Base-by-base conservation (phyloP, 2,797 vertebrate genomes). In the Gymnothorax reevesii region DNA sequence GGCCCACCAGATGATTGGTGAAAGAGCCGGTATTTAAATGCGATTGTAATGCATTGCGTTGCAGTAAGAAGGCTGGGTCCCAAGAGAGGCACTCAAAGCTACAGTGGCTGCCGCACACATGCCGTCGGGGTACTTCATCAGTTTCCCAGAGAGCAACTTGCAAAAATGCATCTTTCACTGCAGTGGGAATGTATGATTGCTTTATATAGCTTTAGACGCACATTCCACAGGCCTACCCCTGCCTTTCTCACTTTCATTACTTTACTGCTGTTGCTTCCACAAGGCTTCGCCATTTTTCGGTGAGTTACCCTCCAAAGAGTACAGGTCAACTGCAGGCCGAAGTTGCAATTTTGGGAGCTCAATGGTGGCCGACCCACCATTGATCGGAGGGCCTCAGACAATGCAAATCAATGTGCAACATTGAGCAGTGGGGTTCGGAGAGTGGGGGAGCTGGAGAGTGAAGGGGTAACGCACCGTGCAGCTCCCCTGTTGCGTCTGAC, bases 1-100 rank as follows among this genome's bases (percentile, higher is more conserved):
- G 92, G 92, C 92, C 89, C 62, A 91, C 90, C 90, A 95, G 95
- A 95, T 88, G 91, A 94, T 95, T 95, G 94, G 94, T 92, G 93
- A 94, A 94, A 94, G 94, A n/a, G 95, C 94, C 94, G 92, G 93
- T 92, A 95, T 95, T 96, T 95, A 96, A 95, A 95, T 94, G 93
- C 90, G 90, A 89, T 94, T 94, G 92, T 95, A 95, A 96, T 96
- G 92, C 95, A 95, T 96, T 92, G 92, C 90, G 87, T 91, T 93
- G 93, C 95, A 95, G 92, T 94, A 93, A 92, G 92, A 91, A 94
- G 94, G 94, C 94, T 91, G 88, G 91, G 90, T 95, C 94, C 95
- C 94, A 88, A 93, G 94, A 95, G 95, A 92, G 93, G 93, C 94
- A 95, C 94, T 95, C 93, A 94, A 91, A 82, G 87, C 87, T 62